phyloP scores from a whole-genome alignment of 2,888 invertebrate genomes.

The Drosophila prolongata region DNA sequence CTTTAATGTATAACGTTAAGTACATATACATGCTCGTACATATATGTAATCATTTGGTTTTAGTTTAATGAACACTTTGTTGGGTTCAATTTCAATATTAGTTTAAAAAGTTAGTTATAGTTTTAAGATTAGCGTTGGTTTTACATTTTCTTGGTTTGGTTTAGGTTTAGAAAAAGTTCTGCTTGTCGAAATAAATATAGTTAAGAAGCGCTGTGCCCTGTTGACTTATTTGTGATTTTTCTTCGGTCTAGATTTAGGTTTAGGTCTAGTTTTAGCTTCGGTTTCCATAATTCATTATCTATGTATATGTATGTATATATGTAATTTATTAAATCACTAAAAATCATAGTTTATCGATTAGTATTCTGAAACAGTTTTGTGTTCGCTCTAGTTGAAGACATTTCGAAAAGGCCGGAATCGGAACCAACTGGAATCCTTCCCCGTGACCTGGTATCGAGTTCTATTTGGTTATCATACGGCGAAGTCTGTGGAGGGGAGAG shows the following conservation, averaged over 20 bases:
- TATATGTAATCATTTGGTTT: slow-evolving; percentile 46
- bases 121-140: slow-evolving; percentile 69
- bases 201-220: slow-evolving; percentile 80
- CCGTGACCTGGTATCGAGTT: slow-evolving; percentile 45
- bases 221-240: slow-evolving; percentile 65
- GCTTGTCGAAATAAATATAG: slow-evolving; percentile 59
- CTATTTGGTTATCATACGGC: slow-evolving; percentile 20
- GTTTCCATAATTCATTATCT: slow-evolving; percentile 42
- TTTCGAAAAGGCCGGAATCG: slow-evolving; percentile 15
- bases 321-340: slow-evolving; percentile 68
- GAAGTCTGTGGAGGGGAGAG: slow-evolving; percentile 24
- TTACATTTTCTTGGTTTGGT: slow-evolving; percentile 43
- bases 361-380: slow-evolving; percentile 49
- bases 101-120: slow-evolving; percentile 71
- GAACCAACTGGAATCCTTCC: slow-evolving; percentile 29
- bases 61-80: slow-evolving; percentile 83
- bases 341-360: slow-evolving; percentile 66
- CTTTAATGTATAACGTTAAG: slow-evolving; percentile 42
- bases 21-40: slow-evolving; percentile 39
- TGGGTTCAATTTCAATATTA: slow-evolving; percentile 82
- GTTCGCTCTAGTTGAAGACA: slow-evolving; percentile 40
- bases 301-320: slow-evolving; percentile 46
- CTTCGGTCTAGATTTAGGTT: slow-evolving; percentile 39
- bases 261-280: slow-evolving; percentile 37
- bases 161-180: slow-evolving; percentile 65